Conservation (phyloP, 2,113 vertebrate genomes). For the Oncorhynchus clarkii region DNA sequence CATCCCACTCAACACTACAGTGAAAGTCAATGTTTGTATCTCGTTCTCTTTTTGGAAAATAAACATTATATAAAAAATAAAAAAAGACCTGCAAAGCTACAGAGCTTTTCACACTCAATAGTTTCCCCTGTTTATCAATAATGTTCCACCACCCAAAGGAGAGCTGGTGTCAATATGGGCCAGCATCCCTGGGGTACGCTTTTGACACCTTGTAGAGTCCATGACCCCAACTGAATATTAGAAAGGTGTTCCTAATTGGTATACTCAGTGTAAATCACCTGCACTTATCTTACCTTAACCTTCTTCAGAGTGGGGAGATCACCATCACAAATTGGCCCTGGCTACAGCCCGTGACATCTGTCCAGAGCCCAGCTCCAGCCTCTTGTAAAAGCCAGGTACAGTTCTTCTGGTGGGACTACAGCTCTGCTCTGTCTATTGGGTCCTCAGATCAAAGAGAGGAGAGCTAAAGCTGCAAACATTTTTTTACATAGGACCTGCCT, state of each 20-base stretch:
- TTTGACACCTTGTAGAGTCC: not conserved
- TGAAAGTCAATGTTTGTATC: too few relatives aligned
- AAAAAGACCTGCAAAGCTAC: too few relatives aligned
- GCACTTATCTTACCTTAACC: not conserved
- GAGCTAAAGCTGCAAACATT: not conserved
- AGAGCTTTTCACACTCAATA: too few relatives aligned
- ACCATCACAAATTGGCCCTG: not conserved
- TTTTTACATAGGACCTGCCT: not conserved
- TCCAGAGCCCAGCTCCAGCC: conserved; percentile 4
- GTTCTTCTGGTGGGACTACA: not conserved
- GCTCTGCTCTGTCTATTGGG: not conserved
- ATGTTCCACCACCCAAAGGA: too few relatives aligned
- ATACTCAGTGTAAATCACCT: too few relatives aligned
- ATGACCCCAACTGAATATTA: not conserved
- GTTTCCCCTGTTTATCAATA: too few relatives aligned
- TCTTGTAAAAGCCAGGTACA: not conserved
- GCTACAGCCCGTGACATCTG: not conserved
- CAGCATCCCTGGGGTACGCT: too few relatives aligned
- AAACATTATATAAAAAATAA: too few relatives aligned
- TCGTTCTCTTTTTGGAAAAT: too few relatives aligned
- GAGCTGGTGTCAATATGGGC: too few relatives aligned
- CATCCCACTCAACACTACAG: too few relatives aligned
- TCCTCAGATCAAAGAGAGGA: not conserved
- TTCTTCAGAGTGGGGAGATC: too few relatives aligned
- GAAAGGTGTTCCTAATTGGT: not conserved